Percentiles rank a stretch among this genome's conserved stretches.
phyloP scores from a whole-genome alignment of 2,888 invertebrate species.

The Ennomos erosarius region DNA sequence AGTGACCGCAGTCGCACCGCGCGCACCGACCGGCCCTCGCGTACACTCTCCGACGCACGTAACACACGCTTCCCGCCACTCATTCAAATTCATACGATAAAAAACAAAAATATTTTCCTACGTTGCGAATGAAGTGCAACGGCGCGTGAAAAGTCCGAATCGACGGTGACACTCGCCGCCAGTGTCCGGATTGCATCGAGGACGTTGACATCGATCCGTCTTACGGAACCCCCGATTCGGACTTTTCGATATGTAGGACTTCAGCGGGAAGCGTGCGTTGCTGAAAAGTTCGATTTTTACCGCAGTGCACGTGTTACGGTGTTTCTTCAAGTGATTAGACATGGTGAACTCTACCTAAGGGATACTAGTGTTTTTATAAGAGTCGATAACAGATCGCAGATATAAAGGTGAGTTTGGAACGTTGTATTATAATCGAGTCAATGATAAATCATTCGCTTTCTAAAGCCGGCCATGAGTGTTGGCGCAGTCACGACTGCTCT shows the following conservation, averaged over 20 bases:
- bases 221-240: slow-evolving; percentile 61
- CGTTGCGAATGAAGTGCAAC: slow-evolving; percentile 72
- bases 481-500: slow-evolving; percentile 66
- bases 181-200: slow-evolving; percentile 76
- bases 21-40: slow-evolving; percentile 77
- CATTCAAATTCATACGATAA: slow-evolving; percentile 65
- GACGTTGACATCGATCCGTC: slow-evolving; percentile 73
- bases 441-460: slow-evolving; percentile 79
- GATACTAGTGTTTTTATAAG: slow-evolving; percentile 66
- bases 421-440: slow-evolving; percentile 62
- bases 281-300: slow-evolving; percentile 55
- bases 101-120: slow-evolving; percentile 54
- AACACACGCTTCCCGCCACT: slow-evolving; percentile 77
- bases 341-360: slow-evolving; percentile 80
- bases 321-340: slow-evolving; percentile 71
- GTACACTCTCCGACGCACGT: slow-evolving; percentile 70
- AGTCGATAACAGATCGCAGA: slow-evolving; percentile 58
- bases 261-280: slow-evolving; percentile 73
- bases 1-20: slow-evolving; percentile 76
- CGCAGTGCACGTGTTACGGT: slow-evolving; percentile 72
- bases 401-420: slow-evolving; percentile 68
- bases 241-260: slow-evolving; percentile 67
- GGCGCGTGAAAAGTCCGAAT: slow-evolving; percentile 71
- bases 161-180: slow-evolving; percentile 65
- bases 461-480: slow-evolving; percentile 82